Percentiles rank a stretch among this genome's conserved stretches.
phyloP scores from a whole-genome alignment of 2,113 vertebrate species.

The Chaetura pelagica region DNA sequence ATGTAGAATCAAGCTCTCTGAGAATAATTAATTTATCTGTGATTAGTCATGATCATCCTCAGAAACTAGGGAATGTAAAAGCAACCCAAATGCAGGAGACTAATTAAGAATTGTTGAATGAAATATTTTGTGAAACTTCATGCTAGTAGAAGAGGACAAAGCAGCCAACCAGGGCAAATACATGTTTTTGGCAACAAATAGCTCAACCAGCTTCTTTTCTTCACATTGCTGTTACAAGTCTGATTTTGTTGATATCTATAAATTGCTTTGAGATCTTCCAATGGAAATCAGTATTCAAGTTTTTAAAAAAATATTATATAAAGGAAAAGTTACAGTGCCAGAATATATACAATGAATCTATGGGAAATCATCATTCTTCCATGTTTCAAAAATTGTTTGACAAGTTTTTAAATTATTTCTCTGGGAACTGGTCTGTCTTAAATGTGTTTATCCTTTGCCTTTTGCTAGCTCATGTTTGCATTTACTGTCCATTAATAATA shows the following conservation, averaged over 20 bases:
- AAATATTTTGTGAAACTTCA: background rate
- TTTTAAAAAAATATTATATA: slow-evolving; percentile 33
- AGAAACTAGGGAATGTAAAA: background rate
- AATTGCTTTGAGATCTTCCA: slow-evolving; percentile 30
- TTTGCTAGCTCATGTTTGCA: slow-evolving; percentile 59
- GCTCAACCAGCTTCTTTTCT: slow-evolving; percentile 2
- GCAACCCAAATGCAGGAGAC: background rate
- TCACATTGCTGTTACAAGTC: background rate
- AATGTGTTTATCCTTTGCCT: slow-evolving; percentile 68
- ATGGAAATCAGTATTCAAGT: slow-evolving; percentile 21
- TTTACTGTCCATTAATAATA: slow-evolving; percentile 64
- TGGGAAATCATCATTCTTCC: slow-evolving; percentile 69
- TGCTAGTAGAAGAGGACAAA: background rate
- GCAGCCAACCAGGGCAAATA: background rate
- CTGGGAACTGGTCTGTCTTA: slow-evolving; percentile 59
- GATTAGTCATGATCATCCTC: background rate
- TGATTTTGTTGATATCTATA: slow-evolving; percentile 1
- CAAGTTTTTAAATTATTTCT: slow-evolving; percentile 70
- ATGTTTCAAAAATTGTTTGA: slow-evolving; percentile 67
- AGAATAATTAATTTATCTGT: background rate
- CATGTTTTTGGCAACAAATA: background rate
- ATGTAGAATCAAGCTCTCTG: background rate
- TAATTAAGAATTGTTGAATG: background rate
- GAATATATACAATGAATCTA: slow-evolving; percentile 54
- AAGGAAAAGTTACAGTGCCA: slow-evolving; percentile 48